Evolutionary conservation across 1,140 invertebrate genomes (phyloP), one percentile per base, ranked within the genome.

Genomic region (Trypoxylus dichotomus): DNA sequence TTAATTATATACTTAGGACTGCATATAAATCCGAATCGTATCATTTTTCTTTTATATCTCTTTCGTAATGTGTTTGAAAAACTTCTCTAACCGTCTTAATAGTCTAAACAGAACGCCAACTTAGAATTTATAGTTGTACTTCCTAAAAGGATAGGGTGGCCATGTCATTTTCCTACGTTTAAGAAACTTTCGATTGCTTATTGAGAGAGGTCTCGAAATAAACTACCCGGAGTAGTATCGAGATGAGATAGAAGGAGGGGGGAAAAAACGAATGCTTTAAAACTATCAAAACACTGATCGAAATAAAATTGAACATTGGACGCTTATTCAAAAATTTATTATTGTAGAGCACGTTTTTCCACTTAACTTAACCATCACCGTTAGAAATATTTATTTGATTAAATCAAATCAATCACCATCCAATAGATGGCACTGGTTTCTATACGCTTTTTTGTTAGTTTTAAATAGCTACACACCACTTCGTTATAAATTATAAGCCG

Each of bases 41-140:
- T 24, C 60, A 27, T 63, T 25, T 63, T 63, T 63, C 60, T 63
- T 63, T 63, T 63, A 63, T 7, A 63, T 63, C 19, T 63, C 60
- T 63, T 63, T 27, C 60, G 3, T 63, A 63, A 63, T 27, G 7
- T 63, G 25, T 63, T 27, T 27, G 10, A 63, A 27, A 24, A 63
- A 47, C 43, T 47, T 47, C 43, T 47, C 11, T 47, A 63, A 63
- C 60, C n/a, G 21, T 27, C 60, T 63, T 24, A 63, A 63, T 63
- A 63, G 25, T 63, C 60, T 63, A 63, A 63, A 63, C 60, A 27
- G 43, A 47, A 47, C 43, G 43, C 43, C 43, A 47, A 47, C 8
- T 47, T 27, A 63, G 60, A 63, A 63, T 63, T 63, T 63, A 63
- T 63, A 63, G 60, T 63, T 63, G 60, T 63, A 63, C 21, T 63